Base-by-base conservation (phyloP, 2,888 invertebrate species). In the Eupsilia transversa region DNA sequence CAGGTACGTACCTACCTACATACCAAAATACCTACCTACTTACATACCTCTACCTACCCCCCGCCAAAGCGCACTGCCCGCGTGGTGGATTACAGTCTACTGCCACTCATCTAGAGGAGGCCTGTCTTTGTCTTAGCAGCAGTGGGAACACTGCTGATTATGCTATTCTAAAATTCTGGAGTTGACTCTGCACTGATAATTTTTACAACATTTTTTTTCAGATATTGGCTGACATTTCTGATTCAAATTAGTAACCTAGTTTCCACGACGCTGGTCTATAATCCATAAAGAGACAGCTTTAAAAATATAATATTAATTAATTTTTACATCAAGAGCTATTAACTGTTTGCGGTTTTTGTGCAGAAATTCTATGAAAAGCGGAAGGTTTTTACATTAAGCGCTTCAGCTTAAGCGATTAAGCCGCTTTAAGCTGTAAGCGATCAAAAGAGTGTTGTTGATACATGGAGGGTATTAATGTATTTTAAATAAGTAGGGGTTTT, bases 321-420 rank as follows among this genome's bases (percentile, higher is more conserved):
- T 52, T 63, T 65, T 63, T 43, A 49, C 27, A 35, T 23, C 33
- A 56, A 43, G 23, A 74, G 30, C 54, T 49, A 64, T 68, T 52
- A 70, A 56, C 35, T 57, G 49, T 52, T 33, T 35, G 81, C 33
- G 69, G 80, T 66, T 80, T 74, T 66, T 52, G 64, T 52, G 59
- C 66, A 17, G 41, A 67, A 72, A 60, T 54, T 72, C 77, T 72
- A 64, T 85, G 59, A 67, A 72, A 80, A 63, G 72, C 63, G 82
- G 59, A 54, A 61, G 64, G 54, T 54, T 81, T 81, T 84, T 84
- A 72, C 68, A 70, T 80, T 54, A 81, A 82, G 81, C 75, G 71
- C 60, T 84, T 27, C 52, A 60, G 81, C 81, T 81, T 74, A 83
- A 74, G 57, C 72, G 61, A 70, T 72, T 69, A 76, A 82, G 77